Evolutionary conservation across 1,140 invertebrate species (phyloP).

Genomic region (Magallana gigas): DNA sequence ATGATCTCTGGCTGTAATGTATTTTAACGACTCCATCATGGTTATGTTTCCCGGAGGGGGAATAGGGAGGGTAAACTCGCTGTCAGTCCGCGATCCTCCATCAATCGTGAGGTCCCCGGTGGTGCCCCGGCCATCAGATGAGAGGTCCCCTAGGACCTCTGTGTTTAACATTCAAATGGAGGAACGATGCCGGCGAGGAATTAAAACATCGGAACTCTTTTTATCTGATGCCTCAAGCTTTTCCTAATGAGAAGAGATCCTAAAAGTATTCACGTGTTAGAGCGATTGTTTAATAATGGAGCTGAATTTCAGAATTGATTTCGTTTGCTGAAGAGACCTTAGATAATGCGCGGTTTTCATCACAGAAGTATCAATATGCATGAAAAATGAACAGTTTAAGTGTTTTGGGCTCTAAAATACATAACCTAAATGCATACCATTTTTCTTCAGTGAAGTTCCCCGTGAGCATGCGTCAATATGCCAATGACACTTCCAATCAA

Average conservation of each 20-base stretch:
- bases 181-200: slow-evolving; percentile 2
- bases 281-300: slow-evolving; percentile 17
- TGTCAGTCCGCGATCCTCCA: neutral
- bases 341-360: neutral
- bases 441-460: neutral
- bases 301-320: slow-evolving; percentile 5
- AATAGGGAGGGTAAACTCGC: neutral
- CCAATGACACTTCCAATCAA: slow-evolving; percentile 35
- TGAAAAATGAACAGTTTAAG: neutral
- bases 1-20: neutral
- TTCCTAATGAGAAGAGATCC: neutral
- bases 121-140: neutral
- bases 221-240: neutral
- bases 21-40: slow-evolving; percentile 13
- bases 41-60: neutral
- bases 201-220: slow-evolving; percentile 23
- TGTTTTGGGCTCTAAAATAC: neutral
- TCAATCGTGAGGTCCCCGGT: neutral
- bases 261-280: slow-evolving; percentile 20
- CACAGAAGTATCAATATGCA: neutral
- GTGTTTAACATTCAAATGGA: neutral
- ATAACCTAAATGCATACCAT: neutral
- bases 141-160: neutral
- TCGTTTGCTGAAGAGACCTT: neutral
- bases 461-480: slow-evolving; percentile 26